Evolutionary conservation across 1,140 invertebrate genomes (phyloP).

Genomic region (Sitophilus oryzae): DNA sequence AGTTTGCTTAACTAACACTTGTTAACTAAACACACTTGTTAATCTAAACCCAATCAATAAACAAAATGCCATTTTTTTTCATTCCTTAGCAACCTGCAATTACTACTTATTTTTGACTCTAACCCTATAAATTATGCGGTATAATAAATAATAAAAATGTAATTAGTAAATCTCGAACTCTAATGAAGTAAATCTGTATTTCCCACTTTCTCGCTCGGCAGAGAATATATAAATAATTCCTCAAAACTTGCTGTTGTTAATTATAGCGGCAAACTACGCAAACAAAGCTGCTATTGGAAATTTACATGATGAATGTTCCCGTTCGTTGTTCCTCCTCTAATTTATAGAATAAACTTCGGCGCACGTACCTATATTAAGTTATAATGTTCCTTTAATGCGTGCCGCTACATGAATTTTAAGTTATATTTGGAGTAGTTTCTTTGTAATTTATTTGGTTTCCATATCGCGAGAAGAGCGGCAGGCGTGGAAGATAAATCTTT

Average conservation of each 20-base stretch:
- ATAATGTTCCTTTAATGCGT: conserved; percentile 14
- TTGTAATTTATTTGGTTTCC: neutral
- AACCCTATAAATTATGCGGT: no score
- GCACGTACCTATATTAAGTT: conserved; percentile 17
- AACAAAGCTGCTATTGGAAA: conserved; percentile 24
- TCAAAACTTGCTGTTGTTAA: conserved; percentile 17
- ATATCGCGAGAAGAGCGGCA: no score
- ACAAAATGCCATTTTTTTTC: no score
- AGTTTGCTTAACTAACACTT: no score
- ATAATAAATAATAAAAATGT: no score
- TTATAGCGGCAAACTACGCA: conserved; percentile 20
- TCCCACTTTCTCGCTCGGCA: conserved; percentile 3
- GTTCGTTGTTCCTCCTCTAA: conserved; percentile 10
- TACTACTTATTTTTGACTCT: no score
- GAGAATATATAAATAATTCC: conserved; percentile 10
- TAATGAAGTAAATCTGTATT: conserved; percentile 15
- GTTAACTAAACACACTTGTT: no score
- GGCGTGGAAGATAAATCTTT: no score
- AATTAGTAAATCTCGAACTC: no score
- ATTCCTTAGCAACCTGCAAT: no score
- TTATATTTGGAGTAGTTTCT: neutral
- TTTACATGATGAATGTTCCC: conserved; percentile 26
- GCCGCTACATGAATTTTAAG: conserved; percentile 6
- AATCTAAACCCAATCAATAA: no score
- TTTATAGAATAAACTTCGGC: conserved; percentile 26